These are phyloP conservation scores for Drosophila lowei DNA, from an alignment of 1,140 invertebrate species.

Conservation along the genomic window DNA sequence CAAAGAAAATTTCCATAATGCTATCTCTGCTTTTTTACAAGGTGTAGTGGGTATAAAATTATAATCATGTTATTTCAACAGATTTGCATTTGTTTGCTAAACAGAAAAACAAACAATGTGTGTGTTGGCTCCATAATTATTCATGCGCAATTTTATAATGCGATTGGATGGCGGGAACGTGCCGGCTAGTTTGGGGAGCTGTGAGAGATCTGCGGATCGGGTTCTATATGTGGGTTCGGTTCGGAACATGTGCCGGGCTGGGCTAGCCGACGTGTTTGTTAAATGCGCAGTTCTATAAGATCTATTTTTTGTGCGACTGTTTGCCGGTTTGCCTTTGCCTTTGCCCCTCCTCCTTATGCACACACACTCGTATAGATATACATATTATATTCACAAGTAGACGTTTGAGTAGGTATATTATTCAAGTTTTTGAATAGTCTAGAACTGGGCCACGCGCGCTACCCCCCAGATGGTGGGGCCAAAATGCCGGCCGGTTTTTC, in stretches of 20 bases:
- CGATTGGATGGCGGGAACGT: slow-evolving; percentile 27
- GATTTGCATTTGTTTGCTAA: slow-evolving; percentile 34
- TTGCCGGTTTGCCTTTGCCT: slow-evolving; percentile 25
- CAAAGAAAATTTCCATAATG: too few relatives aligned
- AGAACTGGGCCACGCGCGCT: slow-evolving; percentile 39
- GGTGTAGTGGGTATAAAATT: too few relatives aligned
- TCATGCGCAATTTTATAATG: slow-evolving; percentile 47
- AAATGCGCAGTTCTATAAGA: slow-evolving; percentile 52
- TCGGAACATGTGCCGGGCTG: slow-evolving; percentile 1
- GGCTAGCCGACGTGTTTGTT: slow-evolving; percentile 18
- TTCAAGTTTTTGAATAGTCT: neutral
- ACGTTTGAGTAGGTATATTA: too few relatives aligned
- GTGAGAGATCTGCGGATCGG: neutral
- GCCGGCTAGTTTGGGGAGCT: slow-evolving; percentile 24
- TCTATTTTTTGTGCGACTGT: slow-evolving; percentile 35
- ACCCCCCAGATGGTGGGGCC: slow-evolving; percentile 14
- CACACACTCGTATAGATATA: slow-evolving; percentile 8
- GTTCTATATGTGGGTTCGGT: neutral
- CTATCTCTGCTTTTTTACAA: too few relatives aligned
- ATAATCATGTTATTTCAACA: too few relatives aligned
- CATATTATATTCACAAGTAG: neutral
- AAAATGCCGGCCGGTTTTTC: slow-evolving; percentile 58
- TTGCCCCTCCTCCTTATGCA: neutral
- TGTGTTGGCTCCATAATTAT: slow-evolving; percentile 11
- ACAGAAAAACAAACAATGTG: slow-evolving; percentile 34